Percentiles rank a stretch among this genome's conserved stretches.
Evolutionary conservation across 2,888 invertebrate species (phyloP).

Genomic region (Matsumyia berberina): DNA sequence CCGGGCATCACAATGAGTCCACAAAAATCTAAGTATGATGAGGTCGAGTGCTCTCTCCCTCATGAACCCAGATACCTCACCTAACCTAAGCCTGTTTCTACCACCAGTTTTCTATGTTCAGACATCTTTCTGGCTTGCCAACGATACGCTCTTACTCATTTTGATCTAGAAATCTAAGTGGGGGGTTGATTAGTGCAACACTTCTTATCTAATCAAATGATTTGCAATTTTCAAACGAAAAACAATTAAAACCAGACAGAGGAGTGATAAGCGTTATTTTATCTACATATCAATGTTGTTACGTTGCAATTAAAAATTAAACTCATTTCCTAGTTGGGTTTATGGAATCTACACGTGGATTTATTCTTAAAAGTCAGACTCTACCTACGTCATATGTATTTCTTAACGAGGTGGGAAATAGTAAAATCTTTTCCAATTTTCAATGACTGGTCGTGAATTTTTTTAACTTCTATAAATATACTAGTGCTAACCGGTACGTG

Average conservation of each 20-base stretch:
- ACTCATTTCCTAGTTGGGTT: slow-evolving; percentile 4
- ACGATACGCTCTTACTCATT: too few relatives aligned
- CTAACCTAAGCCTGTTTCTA: too few relatives aligned
- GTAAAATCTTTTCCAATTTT: too few relatives aligned
- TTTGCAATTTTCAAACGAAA: slow-evolving; percentile 1
- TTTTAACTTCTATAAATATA: slow-evolving; percentile 16
- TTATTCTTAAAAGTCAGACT: not conserved
- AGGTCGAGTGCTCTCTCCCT: too few relatives aligned
- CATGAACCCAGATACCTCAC: too few relatives aligned
- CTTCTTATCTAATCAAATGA: slow-evolving; percentile 23
- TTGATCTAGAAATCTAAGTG: too few relatives aligned
- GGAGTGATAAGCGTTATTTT: not conserved
- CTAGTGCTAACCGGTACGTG: not conserved
- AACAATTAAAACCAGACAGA: not conserved
- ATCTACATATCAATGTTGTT: slow-evolving; percentile 1
- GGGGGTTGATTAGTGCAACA: not conserved
- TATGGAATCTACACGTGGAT: not conserved
- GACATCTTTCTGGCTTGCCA: too few relatives aligned
- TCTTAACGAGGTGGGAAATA: too few relatives aligned
- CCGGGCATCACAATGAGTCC: too few relatives aligned
- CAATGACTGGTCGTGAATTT: not conserved
- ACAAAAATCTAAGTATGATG: too few relatives aligned
- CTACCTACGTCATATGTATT: too few relatives aligned
- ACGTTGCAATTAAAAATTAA: slow-evolving; percentile 14
- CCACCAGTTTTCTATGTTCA: too few relatives aligned